Evolutionary conservation across 2,797 vertebrate species (phyloP).

Genomic region (Chiloscyllium punctatum): DNA sequence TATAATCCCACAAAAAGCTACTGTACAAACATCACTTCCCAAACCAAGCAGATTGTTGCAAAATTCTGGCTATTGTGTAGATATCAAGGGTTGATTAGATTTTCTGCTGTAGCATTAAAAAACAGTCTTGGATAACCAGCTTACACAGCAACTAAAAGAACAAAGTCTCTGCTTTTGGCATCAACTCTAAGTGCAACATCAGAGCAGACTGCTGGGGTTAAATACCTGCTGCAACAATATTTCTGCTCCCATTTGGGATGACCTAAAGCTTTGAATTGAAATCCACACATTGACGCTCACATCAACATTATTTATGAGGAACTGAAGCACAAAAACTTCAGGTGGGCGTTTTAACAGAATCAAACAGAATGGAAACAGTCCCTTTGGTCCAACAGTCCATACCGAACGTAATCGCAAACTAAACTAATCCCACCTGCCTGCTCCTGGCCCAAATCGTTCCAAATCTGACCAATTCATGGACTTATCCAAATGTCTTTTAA

Average conservation of each 20-base stretch:
- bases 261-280: not conserved
- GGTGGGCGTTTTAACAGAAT: not conserved
- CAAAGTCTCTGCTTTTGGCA: no score
- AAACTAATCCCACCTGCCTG: no score
- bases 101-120: no score
- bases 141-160: not conserved
- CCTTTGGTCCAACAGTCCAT: no score
- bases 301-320: not conserved
- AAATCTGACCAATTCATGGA: no score
- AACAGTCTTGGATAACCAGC: not conserved
- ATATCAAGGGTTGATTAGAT: not conserved
- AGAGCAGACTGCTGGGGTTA: not conserved
- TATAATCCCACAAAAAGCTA: not conserved
- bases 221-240: not conserved
- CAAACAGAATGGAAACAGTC: no score
- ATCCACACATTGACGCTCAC: not conserved
- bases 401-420: no score
- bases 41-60: not conserved
- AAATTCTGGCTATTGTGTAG: not conserved
- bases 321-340: not conserved
- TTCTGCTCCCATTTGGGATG: not conserved
- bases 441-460: no score
- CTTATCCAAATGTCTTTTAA: no score
- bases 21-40: not conserved
- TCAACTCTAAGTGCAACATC: not conserved